Base-by-base conservation (phyloP, 2,888 invertebrate species). In the Scrobipalpa costella region DNA sequence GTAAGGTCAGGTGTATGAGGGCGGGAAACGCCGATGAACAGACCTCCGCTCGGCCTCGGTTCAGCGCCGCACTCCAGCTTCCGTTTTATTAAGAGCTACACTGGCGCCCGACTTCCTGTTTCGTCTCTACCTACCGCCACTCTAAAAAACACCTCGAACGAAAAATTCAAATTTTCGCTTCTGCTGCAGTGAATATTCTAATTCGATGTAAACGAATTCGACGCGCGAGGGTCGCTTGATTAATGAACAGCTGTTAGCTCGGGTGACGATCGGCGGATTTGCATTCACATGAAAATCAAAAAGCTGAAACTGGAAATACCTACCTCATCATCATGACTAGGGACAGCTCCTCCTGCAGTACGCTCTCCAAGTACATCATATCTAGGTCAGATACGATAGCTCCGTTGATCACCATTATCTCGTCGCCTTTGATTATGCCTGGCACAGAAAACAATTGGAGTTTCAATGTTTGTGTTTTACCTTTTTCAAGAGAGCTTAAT, bases 351-450 rank as follows among this genome's bases (percentile, higher is more conserved):
- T 98, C 98, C 89, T 98, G 98, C 74, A 99, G 93, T 69, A 98
- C 97, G 82, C 97, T 97, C 90, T 99, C 99, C 84, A 99, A 94
- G 93, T 98, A 98, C 97, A 99, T 98, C 98, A 99, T 99, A 94
- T 99, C 99, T 92, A 99, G 94, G 93, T 99, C 98, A 80, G 98
- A 97, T 74, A 99, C 98, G 86, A 98, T 97, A 77, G 98, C 98
- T 72, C 98, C 98, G 93, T 99, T 99, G 92, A 99, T 98, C 87
- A 99, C 98, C 96, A 99, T 97, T 88, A 99, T 98, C 93, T 99
- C 99, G 92, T 99, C 99, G 79, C 98, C 96, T 92, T 98, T 97
- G 89, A 98, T 97, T 85, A 99, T 96, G 82, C 98, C 98, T 98
- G 92, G 74, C 87, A 80, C 78, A 84, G 80, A 85, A 81, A 82